Evolutionary conservation across 2,888 invertebrate genomes (phyloP).

Genomic region (Boloria selene): DNA sequence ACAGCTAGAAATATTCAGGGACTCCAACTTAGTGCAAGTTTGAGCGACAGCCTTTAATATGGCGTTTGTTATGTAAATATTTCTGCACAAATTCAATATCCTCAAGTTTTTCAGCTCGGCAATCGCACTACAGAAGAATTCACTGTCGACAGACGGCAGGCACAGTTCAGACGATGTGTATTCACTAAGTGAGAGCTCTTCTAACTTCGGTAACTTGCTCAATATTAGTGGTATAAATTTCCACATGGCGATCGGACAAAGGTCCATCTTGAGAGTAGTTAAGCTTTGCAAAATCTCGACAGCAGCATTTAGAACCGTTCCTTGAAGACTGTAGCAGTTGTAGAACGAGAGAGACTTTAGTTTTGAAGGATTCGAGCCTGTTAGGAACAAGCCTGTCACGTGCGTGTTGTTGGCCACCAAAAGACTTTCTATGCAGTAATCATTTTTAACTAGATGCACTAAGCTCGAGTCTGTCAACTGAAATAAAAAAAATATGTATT

Average conservation of each 20-base stretch:
- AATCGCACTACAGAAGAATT: conserved; percentile 64
- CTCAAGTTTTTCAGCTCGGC: conserved; percentile 69
- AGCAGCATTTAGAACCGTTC: conserved; percentile 63
- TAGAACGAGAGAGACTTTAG: conserved; percentile 63
- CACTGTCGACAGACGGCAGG: conserved; percentile 50
- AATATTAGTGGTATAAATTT: conserved; percentile 66
- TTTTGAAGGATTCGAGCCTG: conserved; percentile 55
- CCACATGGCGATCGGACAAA: conserved; percentile 67
- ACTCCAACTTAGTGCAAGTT: conserved; percentile 68
- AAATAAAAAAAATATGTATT: conserved; percentile 34
- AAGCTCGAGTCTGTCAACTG: conserved; percentile 73
- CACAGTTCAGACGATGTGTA: conserved; percentile 56
- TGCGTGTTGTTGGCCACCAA: conserved; percentile 68
- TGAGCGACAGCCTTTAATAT: conserved; percentile 76
- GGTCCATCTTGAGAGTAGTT: conserved; percentile 63
- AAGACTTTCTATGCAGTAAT: conserved; percentile 62
- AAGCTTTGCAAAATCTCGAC: conserved; percentile 58
- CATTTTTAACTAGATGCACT: conserved; percentile 65
- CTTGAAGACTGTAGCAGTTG: conserved; percentile 74
- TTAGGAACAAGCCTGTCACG: conserved; percentile 71
- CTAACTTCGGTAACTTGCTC: conserved; percentile 59
- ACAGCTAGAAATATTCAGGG: conserved; percentile 74
- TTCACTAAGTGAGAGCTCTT: conserved; percentile 68
- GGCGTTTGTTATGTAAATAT: conserved; percentile 75
- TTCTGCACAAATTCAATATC: conserved; percentile 68